Evolutionary conservation across 2,797 vertebrate species (phyloP).

Genomic region (Xenops minutus): DNA sequence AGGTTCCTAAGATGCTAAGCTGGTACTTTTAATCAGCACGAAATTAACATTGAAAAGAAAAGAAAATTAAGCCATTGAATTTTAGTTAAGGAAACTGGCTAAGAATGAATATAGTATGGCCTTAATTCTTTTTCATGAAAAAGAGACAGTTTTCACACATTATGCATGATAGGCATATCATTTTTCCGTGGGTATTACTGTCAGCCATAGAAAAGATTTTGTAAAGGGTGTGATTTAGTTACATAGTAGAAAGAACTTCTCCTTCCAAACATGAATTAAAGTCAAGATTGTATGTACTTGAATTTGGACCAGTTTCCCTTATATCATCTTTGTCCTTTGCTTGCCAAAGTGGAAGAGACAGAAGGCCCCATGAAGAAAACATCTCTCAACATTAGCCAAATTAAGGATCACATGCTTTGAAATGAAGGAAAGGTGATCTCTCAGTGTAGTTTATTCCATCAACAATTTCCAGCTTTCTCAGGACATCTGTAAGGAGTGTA

Average conservation of each 20-base stretch:
- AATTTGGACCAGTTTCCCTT: conserved; percentile 5
- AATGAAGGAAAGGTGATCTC: conserved; percentile 63
- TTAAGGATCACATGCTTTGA: conserved; percentile 47
- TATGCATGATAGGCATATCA: not conserved
- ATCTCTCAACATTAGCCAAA: conserved; percentile 54
- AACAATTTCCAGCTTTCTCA: conserved; percentile 42
- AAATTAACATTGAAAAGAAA: not conserved
- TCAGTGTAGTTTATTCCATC: conserved; percentile 31
- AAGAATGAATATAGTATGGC: not conserved
- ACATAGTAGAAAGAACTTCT: not conserved
- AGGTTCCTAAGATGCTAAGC: not conserved
- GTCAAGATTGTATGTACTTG: not conserved
- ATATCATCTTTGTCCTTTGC: conserved; percentile 16
- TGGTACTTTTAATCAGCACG: not conserved
- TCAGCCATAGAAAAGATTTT: not conserved
- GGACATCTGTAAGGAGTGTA: conserved; percentile 51
- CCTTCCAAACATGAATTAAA: not conserved
- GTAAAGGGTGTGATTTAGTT: conserved; percentile 18
- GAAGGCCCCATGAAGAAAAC: conserved; percentile 28
- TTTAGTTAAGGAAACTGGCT: not conserved
- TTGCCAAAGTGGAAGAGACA: conserved; percentile 40
- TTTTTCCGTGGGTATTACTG: not conserved
- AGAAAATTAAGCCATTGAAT: not conserved
- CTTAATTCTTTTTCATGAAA: not conserved
- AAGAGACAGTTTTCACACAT: conserved; percentile 1